Conservation (phyloP, 2,113 vertebrate genomes). For the Thunnus thynnus region DNA sequence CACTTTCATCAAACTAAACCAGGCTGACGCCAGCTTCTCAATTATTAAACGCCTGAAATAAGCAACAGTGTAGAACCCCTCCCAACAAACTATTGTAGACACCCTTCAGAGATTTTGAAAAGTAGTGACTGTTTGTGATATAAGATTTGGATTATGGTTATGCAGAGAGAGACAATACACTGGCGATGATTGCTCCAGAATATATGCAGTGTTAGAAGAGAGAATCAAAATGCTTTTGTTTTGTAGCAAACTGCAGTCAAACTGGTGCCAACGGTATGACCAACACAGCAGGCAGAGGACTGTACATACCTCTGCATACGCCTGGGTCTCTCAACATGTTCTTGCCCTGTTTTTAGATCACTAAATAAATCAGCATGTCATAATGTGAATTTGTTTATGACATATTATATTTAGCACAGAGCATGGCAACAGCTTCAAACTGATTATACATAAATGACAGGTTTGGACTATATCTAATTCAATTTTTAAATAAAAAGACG, state of each 20-base stretch:
- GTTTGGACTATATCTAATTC: conserved; percentile 3
- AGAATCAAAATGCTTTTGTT: conserved; percentile 42
- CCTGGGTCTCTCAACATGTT: conserved; percentile 10
- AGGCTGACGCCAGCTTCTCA: conserved; percentile 64
- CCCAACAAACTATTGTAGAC: conserved; percentile 27
- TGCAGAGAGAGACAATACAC: conserved; percentile 33
- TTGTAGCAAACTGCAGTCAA: conserved; percentile 23
- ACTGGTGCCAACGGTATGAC: conserved; percentile 38
- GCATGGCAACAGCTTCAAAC: not conserved
- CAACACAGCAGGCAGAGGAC: conserved; percentile 18
- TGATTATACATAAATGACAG: conserved; percentile 10
- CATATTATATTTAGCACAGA: not conserved
- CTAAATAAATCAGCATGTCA: conserved; percentile 12
- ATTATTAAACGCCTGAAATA: conserved; percentile 78
- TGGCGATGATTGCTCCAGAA: conserved; percentile 56
- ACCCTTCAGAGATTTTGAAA: conserved; percentile 48
- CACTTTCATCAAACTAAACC: conserved; percentile 77
- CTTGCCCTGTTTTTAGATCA: not conserved
- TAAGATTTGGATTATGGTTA: conserved; percentile 64
- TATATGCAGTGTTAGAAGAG: conserved; percentile 24
- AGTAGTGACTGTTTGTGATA: conserved; percentile 40
- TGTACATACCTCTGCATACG: not conserved
- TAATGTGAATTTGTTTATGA: not conserved
- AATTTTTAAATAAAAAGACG: not conserved
- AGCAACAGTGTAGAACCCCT: conserved; percentile 49